Base-by-base conservation (phyloP, 2,888 invertebrate species). In the Drosophila dives region DNA sequence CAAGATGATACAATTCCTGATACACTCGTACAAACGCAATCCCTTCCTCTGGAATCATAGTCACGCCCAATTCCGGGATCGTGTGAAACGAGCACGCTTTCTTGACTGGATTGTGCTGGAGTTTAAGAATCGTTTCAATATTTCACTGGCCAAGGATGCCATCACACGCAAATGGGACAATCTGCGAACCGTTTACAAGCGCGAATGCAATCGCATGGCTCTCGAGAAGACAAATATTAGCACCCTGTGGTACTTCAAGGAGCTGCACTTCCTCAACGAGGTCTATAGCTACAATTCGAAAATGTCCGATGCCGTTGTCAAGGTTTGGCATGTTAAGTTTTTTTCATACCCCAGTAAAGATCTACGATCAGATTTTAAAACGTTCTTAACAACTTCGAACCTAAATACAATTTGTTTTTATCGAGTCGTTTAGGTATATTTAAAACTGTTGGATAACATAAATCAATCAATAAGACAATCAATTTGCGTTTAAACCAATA, bases 181-280 rank as follows among this genome's bases (percentile, higher is more conserved):
- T 77, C 81, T 91, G 55, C 88, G 91, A 10, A 91, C 91, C 10
- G 91, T 91, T 3, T 91, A 91, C 72, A 91, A 91, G 62, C 89
- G 91, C n/a, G 91, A 92, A 72, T 91, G 91, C 62, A 91, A 91
- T 84, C 91, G 91, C 7, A 91, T 91, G 91, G 82, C 91, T 0
- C 76, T 91, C 50, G 91, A 91, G 48, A 90, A 91, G 66, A 91
- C 92, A 8, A 91, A 91, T 62, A 83, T 91, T 10, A 91, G 91
- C 71, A 91, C 91, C 3, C 70, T 91, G 34, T 91, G 91, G 91
- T 91, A 91, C 72, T 91, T 91, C 33, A 91, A 90, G 70, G 91
- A 91, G 55, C 66, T 91, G 42, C 90, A 91, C 56, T 91, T 91
- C 34, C 83, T 91, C 17, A 92, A 92, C 75, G 89, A 90, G 32